Evolutionary conservation across 2,888 invertebrate genomes (phyloP).

Genomic region (Pammene aurita): DNA sequence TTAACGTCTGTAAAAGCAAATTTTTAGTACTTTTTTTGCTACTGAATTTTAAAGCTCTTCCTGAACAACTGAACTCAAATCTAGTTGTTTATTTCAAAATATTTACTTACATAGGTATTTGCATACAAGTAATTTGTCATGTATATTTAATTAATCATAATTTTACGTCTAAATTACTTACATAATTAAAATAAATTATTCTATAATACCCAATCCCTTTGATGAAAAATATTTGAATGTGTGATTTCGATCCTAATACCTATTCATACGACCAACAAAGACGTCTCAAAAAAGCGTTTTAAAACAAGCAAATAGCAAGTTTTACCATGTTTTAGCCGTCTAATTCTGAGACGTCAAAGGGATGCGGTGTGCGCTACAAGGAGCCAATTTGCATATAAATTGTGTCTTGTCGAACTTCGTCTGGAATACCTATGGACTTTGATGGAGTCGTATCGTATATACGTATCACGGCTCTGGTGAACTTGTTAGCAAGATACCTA

Average conservation of each 20-base stretch:
- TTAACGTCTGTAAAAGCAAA: not conserved
- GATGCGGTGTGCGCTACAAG: constrained; percentile 40
- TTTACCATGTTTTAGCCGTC: not conserved
- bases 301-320: constrained; percentile 23
- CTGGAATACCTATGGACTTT: constrained; percentile 34
- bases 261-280: not conserved
- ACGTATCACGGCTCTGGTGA: constrained; percentile 18
- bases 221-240: too few relatives aligned
- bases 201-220: too few relatives aligned
- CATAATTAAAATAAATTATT: too few relatives aligned
- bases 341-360: constrained; percentile 29
- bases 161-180: too few relatives aligned
- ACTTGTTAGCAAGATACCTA: not conserved
- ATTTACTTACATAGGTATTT: too few relatives aligned
- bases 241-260: too few relatives aligned
- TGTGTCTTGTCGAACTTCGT: constrained; percentile 44
- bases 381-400: constrained; percentile 49
- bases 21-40: too few relatives aligned
- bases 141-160: too few relatives aligned
- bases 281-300: not conserved
- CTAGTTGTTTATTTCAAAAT: too few relatives aligned
- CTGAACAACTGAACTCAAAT: too few relatives aligned
- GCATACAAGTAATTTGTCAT: too few relatives aligned
- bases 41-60: too few relatives aligned
- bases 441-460: constrained; percentile 35